Percentiles rank a stretch among this genome's conserved stretches.
phyloP scores from a whole-genome alignment of 2,797 vertebrate genomes.

The Catamblyrhynchus diadema region DNA sequence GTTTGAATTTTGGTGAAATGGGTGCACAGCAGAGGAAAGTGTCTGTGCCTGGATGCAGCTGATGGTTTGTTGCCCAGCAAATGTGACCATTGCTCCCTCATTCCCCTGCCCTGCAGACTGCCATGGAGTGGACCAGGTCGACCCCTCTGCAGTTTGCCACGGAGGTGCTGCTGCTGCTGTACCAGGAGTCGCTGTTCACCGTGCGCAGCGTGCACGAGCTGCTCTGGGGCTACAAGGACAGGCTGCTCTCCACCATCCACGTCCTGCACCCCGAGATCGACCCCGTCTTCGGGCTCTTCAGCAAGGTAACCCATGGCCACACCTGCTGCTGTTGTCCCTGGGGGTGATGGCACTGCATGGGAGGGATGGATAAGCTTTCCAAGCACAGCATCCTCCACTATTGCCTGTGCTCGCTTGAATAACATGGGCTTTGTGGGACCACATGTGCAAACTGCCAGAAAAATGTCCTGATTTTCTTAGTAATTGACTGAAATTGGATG shows the following conservation, averaged over 20 bases:
- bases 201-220: conserved; percentile 81
- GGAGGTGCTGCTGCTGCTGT: conserved; percentile 61
- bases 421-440: accelerated
- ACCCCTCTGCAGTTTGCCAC: conserved; percentile 51
- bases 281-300: conserved; percentile 87
- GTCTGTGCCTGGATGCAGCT: not conserved
- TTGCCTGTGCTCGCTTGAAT: not conserved
- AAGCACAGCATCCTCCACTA: accelerated
- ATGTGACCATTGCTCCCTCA: not conserved
- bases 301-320: conserved; percentile 76
- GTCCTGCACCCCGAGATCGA: conserved; percentile 60
- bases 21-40: not conserved
- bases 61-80: not conserved
- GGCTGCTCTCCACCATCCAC: conserved; percentile 76
- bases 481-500: not conserved
- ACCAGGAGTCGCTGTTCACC: conserved; percentile 79
- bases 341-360: not conserved
- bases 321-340: not conserved
- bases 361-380: not conserved
- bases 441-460: not conserved
- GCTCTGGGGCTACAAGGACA: conserved; percentile 93
- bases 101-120: conserved; percentile 61
- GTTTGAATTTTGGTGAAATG: not conserved
- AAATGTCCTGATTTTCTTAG: not conserved
- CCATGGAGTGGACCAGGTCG: conserved; percentile 67